These are phyloP conservation scores for Patagioenas fasciata DNA, from an alignment of 2,113 vertebrate genomes.

Conservation along the genomic window DNA sequence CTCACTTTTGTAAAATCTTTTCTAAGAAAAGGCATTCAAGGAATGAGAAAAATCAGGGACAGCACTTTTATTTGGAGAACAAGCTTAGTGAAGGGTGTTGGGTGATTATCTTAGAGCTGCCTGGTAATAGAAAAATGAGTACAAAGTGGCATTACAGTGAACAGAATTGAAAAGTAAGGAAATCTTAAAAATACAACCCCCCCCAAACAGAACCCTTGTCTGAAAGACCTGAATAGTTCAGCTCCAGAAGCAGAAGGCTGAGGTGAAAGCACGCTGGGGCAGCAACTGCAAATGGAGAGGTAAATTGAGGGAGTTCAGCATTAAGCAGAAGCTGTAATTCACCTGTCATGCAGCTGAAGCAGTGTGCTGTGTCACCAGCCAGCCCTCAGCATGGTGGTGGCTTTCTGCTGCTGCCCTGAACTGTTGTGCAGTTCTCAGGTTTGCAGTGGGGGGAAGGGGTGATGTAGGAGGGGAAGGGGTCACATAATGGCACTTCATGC, in stretches of 20 bases:
- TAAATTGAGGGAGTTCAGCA: background rate
- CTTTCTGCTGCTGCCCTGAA: background rate
- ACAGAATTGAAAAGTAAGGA: background rate
- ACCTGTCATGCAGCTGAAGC: background rate
- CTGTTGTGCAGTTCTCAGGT: background rate
- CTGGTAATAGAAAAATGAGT: background rate
- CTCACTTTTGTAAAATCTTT: background rate
- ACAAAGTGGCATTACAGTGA: background rate
- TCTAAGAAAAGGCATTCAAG: background rate
- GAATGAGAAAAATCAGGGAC: background rate
- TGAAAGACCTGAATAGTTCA: background rate
- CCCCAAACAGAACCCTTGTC: background rate
- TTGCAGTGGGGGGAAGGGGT: background rate
- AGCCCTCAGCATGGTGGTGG: background rate
- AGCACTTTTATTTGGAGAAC: background rate
- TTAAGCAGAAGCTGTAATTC: background rate
- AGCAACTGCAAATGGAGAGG: background rate
- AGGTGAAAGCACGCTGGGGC: background rate
- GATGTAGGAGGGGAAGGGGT: background rate
- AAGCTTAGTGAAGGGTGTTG: background rate
- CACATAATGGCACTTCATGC: background rate
- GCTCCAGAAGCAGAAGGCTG: background rate
- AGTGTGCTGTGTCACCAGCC: background rate
- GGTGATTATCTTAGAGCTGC: background rate
- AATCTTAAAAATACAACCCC: background rate